A percentile compares a stretch with the other conserved stretches of the same genome.
Evolutionary conservation across 1,140 invertebrate species (phyloP).

Genomic region (Lepeophtheirus salmonis): DNA sequence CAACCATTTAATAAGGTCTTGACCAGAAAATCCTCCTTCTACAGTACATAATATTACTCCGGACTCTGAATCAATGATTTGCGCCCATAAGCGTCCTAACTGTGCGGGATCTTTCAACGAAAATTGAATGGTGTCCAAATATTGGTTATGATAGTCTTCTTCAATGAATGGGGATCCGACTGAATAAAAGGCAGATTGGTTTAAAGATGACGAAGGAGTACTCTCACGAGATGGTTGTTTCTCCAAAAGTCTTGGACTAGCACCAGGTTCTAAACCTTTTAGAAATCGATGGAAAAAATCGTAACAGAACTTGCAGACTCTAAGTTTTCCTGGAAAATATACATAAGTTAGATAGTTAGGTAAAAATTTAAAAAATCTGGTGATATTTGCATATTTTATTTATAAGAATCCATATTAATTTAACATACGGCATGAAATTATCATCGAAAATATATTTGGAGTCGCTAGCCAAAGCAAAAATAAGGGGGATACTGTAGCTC

Average conservation of each 20-base stretch:
- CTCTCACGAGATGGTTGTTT: neutral
- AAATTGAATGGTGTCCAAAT: constrained; percentile 38
- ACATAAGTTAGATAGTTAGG: constrained; percentile 23
- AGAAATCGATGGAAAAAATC: constrained; percentile 46
- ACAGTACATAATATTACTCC: neutral
- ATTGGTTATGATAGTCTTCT: neutral
- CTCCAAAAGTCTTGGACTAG: neutral
- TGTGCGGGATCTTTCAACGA: constrained; percentile 44
- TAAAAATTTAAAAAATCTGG: constrained; percentile 7
- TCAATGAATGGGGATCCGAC: neutral
- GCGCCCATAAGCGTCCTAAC: constrained; percentile 29
- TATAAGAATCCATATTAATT: no score
- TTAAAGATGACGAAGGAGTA: neutral
- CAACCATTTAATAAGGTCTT: neutral
- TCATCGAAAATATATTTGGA: no score
- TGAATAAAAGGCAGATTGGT: neutral
- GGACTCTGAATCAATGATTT: neutral
- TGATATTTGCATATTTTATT: no score
- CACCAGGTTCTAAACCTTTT: neutral
- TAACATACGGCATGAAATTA: no score
- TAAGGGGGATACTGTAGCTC: no score
- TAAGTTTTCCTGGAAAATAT: constrained; percentile 46
- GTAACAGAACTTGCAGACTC: constrained; percentile 83
- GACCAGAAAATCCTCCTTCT: constrained; percentile 2
- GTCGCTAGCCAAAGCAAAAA: no score